phyloP scores from a whole-genome alignment of 2,888 invertebrate genomes.

The Calameuta filiformis region DNA sequence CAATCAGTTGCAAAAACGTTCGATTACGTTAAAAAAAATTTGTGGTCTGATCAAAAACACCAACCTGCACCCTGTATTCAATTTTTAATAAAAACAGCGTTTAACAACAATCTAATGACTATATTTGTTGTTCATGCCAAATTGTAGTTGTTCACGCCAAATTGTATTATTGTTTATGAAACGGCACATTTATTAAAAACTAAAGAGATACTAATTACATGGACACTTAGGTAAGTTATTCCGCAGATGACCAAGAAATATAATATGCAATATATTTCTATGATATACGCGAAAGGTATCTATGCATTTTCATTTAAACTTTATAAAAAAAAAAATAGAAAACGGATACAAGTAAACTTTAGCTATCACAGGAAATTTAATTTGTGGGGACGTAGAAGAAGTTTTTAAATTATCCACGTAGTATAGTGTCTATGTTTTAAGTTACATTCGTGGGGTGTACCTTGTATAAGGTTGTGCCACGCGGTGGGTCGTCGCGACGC shows the following conservation, averaged over 20 bases:
- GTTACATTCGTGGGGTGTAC: neutral
- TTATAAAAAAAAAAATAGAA: neutral
- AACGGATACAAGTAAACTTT: neutral
- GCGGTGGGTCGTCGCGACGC: constrained; percentile 28
- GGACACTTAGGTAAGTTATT: neutral
- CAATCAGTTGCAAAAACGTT: neutral
- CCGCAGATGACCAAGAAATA: too few species aligned
- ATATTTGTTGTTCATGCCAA: neutral
- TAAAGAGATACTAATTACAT: neutral
- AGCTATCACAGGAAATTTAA: neutral
- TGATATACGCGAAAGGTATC: neutral
- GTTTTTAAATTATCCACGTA: neutral
- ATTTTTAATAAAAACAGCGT: neutral
- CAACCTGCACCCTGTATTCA: neutral
- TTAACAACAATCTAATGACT: neutral
- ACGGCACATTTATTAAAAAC: neutral
- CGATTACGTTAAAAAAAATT: neutral
- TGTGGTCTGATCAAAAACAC: neutral
- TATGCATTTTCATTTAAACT: neutral
- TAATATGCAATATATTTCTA: neutral
- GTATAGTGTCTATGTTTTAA: neutral
- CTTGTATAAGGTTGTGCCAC: constrained; percentile 7
- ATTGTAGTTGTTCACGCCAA: neutral
- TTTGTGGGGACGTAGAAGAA: neutral
- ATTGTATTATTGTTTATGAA: neutral